Percentiles rank a stretch among this genome's conserved stretches.
Evolutionary conservation across 2,113 vertebrate genomes (phyloP).

Genomic region (Plecturocebus donacophilus): DNA sequence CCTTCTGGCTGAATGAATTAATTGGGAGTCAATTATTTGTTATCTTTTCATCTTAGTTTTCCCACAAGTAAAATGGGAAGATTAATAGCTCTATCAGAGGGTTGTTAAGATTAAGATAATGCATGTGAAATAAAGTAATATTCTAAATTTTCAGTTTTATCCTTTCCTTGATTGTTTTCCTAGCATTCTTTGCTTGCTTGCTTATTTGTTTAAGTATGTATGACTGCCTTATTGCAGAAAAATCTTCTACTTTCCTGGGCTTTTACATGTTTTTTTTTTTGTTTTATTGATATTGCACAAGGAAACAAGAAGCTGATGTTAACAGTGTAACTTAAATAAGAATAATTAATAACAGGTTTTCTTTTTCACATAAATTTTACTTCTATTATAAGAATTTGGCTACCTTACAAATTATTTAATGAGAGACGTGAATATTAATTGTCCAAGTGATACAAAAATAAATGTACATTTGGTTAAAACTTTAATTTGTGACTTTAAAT

Average conservation of each 20-base stretch:
- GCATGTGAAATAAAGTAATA: background rate
- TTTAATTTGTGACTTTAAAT: background rate
- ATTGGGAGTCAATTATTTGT: background rate
- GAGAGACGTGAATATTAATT: background rate
- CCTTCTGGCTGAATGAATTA: background rate
- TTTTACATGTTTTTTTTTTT: background rate
- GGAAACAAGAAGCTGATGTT: background rate
- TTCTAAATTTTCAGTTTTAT: background rate
- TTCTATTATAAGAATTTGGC: slow-evolving; percentile 9
- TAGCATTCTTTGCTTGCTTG: background rate
- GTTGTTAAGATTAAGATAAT: background rate
- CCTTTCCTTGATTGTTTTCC: background rate
- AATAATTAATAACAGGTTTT: background rate
- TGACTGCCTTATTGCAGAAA: background rate
- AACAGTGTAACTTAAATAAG: background rate
- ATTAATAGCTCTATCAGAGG: background rate
- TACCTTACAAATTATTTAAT: slow-evolving; percentile 35
- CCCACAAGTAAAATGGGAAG: background rate
- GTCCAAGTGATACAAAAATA: background rate
- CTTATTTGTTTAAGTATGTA: background rate
- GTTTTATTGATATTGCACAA: background rate
- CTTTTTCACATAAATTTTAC: slow-evolving; percentile 40
- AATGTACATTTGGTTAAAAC: background rate
- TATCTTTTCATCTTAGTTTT: slow-evolving; percentile 21
- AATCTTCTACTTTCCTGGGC: background rate